Conservation (phyloP, 2,797 vertebrate species). For the Pseudopleuronectes americanus region DNA sequence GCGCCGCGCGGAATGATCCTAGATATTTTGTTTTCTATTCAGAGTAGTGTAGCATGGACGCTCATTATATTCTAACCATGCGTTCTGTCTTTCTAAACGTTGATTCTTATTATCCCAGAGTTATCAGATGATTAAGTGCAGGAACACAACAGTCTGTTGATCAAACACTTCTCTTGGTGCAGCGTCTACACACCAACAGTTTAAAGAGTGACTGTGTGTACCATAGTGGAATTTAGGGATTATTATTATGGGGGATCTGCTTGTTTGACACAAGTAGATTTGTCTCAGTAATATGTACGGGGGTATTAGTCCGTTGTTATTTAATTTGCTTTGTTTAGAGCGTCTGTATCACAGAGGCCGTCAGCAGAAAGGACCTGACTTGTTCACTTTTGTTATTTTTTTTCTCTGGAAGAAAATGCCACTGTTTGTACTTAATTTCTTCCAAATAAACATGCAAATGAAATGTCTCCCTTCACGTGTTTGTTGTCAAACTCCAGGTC, state of each 20-base stretch:
- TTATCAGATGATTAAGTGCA: slow-evolving; percentile 88
- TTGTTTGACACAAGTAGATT: slow-evolving; percentile 91
- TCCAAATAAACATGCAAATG: slow-evolving; percentile 83
- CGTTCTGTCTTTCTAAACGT: slow-evolving; percentile 84
- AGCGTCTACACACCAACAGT: slow-evolving; percentile 85
- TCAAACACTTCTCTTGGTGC: slow-evolving; percentile 86
- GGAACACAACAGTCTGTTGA: slow-evolving; percentile 89
- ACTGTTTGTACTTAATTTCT: slow-evolving; percentile 89
- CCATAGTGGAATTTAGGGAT: slow-evolving; percentile 82
- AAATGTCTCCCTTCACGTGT: slow-evolving; percentile 44
- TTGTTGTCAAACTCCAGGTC: slow-evolving; percentile 1
- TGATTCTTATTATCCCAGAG: slow-evolving; percentile 85
- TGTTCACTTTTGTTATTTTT: slow-evolving; percentile 86
- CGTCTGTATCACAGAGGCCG: slow-evolving; percentile 68
- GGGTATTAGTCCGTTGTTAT: slow-evolving; percentile 73
- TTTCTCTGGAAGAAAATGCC: slow-evolving; percentile 92
- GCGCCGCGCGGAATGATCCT: slow-evolving; percentile 99
- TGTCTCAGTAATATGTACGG: slow-evolving; percentile 65
- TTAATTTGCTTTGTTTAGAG: slow-evolving; percentile 76
- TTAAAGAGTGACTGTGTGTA: slow-evolving; percentile 80
- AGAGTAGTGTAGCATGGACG: slow-evolving; percentile 93
- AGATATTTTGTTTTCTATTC: slow-evolving; percentile 86
- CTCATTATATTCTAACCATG: slow-evolving; percentile 89
- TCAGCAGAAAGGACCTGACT: slow-evolving; percentile 69
- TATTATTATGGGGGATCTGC: slow-evolving; percentile 76